Percentiles rank a stretch among this genome's conserved stretches.
Evolutionary conservation across 2,797 vertebrate genomes (phyloP).

Genomic region (Lycodopsis pacificus): DNA sequence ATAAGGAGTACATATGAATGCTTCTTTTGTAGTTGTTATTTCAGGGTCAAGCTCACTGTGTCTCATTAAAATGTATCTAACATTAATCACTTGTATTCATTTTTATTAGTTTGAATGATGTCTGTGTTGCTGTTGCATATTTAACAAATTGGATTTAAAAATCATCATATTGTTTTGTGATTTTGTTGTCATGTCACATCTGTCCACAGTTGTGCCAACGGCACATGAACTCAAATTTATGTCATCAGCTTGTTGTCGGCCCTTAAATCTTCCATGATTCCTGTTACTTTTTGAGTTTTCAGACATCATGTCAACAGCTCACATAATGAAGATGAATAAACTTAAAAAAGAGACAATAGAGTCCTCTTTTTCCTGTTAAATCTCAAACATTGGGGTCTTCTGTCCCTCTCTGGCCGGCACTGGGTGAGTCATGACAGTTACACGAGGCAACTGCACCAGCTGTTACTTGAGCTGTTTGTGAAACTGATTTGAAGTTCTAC

Average conservation of each 20-base stretch:
- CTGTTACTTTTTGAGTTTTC: not conserved
- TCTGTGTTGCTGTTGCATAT: not conserved
- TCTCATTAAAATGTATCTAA: not conserved
- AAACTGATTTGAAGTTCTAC: no score
- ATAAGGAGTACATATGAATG: not conserved
- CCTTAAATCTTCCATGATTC: not conserved
- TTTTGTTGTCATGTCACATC: not conserved
- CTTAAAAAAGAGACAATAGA: not conserved
- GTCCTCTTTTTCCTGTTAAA: not conserved
- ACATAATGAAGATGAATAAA: not conserved
- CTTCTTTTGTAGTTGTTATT: not conserved
- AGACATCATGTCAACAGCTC: not conserved
- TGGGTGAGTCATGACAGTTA: not conserved
- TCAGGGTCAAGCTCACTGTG: not conserved
- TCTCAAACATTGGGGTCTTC: not conserved
- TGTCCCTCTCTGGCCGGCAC: not conserved
- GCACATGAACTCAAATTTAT: not conserved
- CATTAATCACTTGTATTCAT: not conserved
- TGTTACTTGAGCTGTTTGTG: no score
- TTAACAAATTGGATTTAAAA: not conserved
- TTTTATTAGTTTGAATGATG: not conserved
- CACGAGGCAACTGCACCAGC: no score
- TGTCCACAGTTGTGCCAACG: no score
- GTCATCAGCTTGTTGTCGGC: not conserved
- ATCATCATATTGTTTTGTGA: not conserved